A percentile compares a stretch with the other conserved stretches of the same genome.
Conservation (phyloP, 2,888 invertebrate species). For the Unio pictorum region DNA sequence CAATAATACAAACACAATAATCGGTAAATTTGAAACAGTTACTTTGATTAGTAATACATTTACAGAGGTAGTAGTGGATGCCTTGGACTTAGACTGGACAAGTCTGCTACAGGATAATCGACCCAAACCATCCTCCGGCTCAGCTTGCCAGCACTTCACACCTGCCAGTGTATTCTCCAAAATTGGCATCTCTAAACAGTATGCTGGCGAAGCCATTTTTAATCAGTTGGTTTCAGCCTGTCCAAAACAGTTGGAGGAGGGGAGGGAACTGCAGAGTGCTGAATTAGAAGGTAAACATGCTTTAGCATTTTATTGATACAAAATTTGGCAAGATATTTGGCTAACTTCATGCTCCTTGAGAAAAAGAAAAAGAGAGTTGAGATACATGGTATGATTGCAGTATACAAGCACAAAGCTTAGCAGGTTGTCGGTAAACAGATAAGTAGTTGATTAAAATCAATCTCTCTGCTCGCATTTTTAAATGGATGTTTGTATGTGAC, state of each 20-base stretch:
- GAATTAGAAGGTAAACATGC: no score
- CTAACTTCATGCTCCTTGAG: no score
- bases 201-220: constrained; percentile 81
- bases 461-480: no score
- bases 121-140: constrained; percentile 70
- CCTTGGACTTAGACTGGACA: constrained; percentile 96
- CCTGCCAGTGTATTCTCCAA: constrained; percentile 85
- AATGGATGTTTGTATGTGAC: no score
- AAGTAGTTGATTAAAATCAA: no score
- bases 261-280: constrained; percentile 5
- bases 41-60: constrained; percentile 12
- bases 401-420: no score
- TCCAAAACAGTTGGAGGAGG: constrained; percentile 53
- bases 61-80: constrained; percentile 83
- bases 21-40: not conserved
- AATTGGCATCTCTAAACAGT: constrained; percentile 84
- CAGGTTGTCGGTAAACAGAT: no score
- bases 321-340: no score
- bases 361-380: no score
- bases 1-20: not conserved
- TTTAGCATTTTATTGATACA: no score
- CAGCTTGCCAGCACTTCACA: constrained; percentile 85
- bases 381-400: no score
- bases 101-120: constrained; percentile 76
- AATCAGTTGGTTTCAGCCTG: constrained; percentile 66